Percentiles rank a stretch among this genome's conserved stretches.
phyloP scores from a whole-genome alignment of 2,797 vertebrate genomes.

The Picus viridis region DNA sequence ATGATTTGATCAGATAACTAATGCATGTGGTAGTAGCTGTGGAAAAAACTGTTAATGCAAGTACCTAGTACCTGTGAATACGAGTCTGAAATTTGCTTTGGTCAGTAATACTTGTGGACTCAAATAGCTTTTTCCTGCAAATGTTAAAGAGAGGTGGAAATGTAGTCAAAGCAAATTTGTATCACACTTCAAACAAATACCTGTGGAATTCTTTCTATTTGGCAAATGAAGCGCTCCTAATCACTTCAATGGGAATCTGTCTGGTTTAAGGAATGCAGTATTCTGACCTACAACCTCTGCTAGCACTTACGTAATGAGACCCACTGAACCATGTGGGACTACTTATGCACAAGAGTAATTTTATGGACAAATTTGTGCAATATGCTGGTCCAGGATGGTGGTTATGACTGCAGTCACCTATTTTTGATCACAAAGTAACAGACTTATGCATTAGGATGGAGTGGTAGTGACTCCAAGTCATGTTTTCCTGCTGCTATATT shows the following conservation, averaged over 20 bases:
- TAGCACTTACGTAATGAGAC: not conserved
- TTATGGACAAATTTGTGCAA: not conserved
- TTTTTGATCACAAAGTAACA: not conserved
- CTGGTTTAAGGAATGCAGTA: constrained; percentile 49
- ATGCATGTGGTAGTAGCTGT: not conserved
- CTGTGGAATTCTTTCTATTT: constrained; percentile 24
- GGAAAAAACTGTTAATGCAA: not conserved
- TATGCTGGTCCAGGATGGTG: not conserved
- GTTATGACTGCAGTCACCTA: not conserved
- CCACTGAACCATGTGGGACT: constrained; percentile 40
- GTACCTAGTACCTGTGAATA: not conserved
- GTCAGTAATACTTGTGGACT: not conserved
- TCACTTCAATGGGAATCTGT: constrained; percentile 37
- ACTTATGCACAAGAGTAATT: constrained; percentile 17
- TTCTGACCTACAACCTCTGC: constrained; percentile 47
- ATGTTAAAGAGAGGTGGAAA: not conserved
- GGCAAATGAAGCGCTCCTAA: constrained; percentile 31
- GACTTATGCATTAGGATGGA: not conserved
- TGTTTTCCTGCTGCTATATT: not conserved
- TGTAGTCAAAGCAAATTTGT: not conserved
- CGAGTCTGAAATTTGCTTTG: not conserved
- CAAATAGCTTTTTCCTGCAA: not conserved
- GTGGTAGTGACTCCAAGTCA: not conserved
- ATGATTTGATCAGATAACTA: not conserved
- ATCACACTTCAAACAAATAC: constrained; percentile 49